These are phyloP conservation scores for Xiphorhynchus elegans DNA, from an alignment of 2,113 vertebrate genomes.

Conservation along the genomic window DNA sequence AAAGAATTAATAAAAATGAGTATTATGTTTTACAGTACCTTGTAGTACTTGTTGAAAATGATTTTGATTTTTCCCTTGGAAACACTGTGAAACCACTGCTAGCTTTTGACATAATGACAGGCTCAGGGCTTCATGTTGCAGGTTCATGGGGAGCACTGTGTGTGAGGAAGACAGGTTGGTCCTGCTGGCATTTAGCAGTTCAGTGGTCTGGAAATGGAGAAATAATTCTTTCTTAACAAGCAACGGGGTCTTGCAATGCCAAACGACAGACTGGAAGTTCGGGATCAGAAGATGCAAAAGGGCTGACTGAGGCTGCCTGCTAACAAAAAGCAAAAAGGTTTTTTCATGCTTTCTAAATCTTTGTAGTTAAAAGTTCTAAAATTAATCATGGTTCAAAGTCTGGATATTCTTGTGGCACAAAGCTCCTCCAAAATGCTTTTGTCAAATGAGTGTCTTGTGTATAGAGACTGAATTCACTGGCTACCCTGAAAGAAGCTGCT, in stretches of 20 bases:
- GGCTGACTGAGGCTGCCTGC: not conserved
- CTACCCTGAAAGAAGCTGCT: not conserved
- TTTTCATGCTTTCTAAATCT: not conserved
- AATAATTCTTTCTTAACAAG: not conserved
- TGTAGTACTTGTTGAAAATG: not conserved
- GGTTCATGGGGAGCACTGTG: not conserved
- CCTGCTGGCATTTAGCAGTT: not conserved
- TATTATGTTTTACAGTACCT: not conserved
- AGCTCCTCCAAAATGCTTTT: not conserved
- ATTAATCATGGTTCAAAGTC: not conserved
- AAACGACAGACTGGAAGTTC: not conserved
- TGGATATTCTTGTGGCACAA: not conserved
- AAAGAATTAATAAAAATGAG: slow-evolving; percentile 27
- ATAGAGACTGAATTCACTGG: not conserved
- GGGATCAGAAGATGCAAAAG: not conserved
- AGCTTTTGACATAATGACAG: not conserved
- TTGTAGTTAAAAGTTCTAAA: not conserved
- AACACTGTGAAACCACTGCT: not conserved
- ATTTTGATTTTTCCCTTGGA: not conserved
- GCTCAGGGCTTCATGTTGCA: not conserved
- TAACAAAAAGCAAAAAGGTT: not conserved
- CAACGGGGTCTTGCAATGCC: not conserved
- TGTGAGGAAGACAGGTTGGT: not conserved
- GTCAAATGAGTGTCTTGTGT: not conserved
- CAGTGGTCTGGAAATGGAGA: not conserved